Evolutionary conservation across 2,113 vertebrate genomes (phyloP), one percentile per base, ranked within the genome.

Genomic region (Vulpes ferrilata): DNA sequence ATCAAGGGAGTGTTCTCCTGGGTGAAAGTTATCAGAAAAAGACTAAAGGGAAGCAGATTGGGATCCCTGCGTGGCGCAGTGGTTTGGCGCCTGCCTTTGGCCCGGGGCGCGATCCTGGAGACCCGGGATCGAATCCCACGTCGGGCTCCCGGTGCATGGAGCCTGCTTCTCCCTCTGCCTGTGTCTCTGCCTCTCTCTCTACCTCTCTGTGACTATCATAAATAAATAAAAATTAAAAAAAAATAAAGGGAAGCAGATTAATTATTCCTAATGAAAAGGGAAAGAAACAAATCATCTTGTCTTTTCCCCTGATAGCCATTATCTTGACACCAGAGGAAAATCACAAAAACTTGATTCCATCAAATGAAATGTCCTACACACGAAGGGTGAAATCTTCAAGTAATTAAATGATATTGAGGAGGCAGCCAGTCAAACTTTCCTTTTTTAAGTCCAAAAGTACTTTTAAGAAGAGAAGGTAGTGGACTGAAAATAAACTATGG

Each of bases 21-120:
- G 10, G 92, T 88, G 25, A 82, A 95, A 82, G 38, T 87, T 25
- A 78, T 15, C 48, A 95, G 74, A 93, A 80, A 88, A 93, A 87
- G n/a, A 32, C 69, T 32, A 93, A 86, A 81, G 35, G 15, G 20
- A 81, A 71, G 55, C 1, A 57, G 51, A 84, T 60, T 81, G 35
- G 35, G 35, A 35, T 35, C 35, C 35, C 35, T 35, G 35, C 2
- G 35, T 35, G 35, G 35, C 35, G 35, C 35, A 35, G 35, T 2
- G 35, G 35, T 35, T 35, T 35, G 35, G 35, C 35, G 35, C 35
- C 35, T 35, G 35, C 35, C 35, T 35, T 35, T 35, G 35, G 35
- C 35, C 35, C 35, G 35, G 35, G 35, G 35, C 35, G 35, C 35
- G 35, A 35, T 35, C 35, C 35, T 35, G 35, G 35, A 35, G 35